Evolutionary conservation across 2,113 vertebrate species (phyloP), one percentile per base, ranked within the genome.

Genomic region (Axis porcinus): DNA sequence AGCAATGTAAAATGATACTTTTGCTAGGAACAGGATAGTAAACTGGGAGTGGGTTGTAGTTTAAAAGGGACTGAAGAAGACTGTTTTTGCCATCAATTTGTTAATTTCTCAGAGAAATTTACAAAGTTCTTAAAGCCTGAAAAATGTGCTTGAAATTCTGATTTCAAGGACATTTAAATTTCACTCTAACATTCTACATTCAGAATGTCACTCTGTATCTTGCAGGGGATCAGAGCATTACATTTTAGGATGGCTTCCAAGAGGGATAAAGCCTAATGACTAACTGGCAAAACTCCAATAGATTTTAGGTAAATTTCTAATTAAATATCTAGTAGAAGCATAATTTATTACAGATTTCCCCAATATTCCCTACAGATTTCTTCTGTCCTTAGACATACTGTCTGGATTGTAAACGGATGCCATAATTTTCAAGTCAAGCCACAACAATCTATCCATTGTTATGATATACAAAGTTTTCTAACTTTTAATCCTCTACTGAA

Each of bases 301-400:
- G 54, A 67, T 74, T 95, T 96, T 67, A 96, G 55, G 62, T 50
- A 89, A 96, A 89, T 83, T 28, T 96, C 83, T 97, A 74, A 95
- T 89, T 92, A 92, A 93, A 64, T 95, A 58, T 96, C 10, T 43
- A 79, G 64, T 50, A 47, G 25, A 89, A 55, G 23, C 40, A 70
- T 70, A 97, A 88, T 92, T 95, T 95, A 86, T 62, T 92, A 50
- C 43, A 64, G 15, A 92, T 96, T 97, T 96, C 30, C 15, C 11
- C 21, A 55, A 67, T 96, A 86, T 86, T 91, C 33, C 33, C 78
- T 57, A 8, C 9, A 89, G 54, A 58, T 64, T 91, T 94, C 12
- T 70, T 45, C 50, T 52, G 15, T 55, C 60, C 40, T 62, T 94
- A 10, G 23, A 93, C 91, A 95, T 58, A 93, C 30, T 30, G 1